phyloP scores from a whole-genome alignment of 2,888 invertebrate genomes.

The Cephonodes hylas region DNA sequence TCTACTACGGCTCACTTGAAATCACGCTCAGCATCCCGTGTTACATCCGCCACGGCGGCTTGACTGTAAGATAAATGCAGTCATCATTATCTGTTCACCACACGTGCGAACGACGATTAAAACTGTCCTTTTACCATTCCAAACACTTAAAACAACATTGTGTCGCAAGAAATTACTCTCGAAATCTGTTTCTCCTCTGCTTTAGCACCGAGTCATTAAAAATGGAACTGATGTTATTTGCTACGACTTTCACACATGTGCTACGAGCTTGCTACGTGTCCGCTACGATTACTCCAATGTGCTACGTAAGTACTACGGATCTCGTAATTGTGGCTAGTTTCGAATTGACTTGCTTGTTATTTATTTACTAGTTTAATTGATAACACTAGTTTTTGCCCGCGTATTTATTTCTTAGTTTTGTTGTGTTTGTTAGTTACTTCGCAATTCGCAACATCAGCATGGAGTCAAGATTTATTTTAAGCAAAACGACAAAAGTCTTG shows the following conservation, averaged over 20 bases:
- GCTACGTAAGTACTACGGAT: not conserved
- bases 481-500: no score
- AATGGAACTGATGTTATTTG: slow-evolving; percentile 7
- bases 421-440: no score
- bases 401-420: no score
- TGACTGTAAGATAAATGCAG: slow-evolving; percentile 32
- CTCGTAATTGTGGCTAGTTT: not conserved
- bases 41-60: slow-evolving; percentile 27
- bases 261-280: slow-evolving; percentile 5
- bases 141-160: not conserved
- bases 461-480: no score
- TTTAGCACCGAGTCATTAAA: not conserved
- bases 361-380: no score
- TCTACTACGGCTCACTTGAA: not conserved
- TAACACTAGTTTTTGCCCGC: no score
- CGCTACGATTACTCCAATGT: not conserved
- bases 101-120: not conserved
- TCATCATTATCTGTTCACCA: slow-evolving; percentile 30
- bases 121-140: not conserved
- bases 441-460: no score
- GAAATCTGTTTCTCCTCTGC: not conserved
- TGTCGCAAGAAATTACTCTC: not conserved
- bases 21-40: slow-evolving; percentile 23
- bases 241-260: slow-evolving; percentile 8
- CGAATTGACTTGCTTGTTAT: not conserved